A percentile compares a stretch with the other conserved stretches of the same genome.
phyloP scores from a whole-genome alignment of 2,797 vertebrate species.

The Bucorvus abyssinicus region DNA sequence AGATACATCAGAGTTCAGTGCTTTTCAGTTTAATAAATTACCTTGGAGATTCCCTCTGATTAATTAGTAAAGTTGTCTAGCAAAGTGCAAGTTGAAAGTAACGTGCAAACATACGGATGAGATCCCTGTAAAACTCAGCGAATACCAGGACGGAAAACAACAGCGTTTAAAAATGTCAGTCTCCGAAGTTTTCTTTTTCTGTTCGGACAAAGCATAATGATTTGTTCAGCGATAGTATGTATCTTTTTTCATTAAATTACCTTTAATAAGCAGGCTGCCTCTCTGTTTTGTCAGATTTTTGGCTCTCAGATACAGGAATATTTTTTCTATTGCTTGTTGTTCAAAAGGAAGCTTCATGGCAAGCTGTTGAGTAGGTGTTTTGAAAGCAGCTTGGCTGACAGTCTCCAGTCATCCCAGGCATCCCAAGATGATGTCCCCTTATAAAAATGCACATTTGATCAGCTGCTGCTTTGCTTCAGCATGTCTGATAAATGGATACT shows the following conservation, averaged over 20 bases:
- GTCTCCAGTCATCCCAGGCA: background rate
- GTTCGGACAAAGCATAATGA: background rate
- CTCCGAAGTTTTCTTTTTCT: background rate
- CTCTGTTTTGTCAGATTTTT: conserved; percentile 26
- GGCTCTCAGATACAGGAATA: background rate
- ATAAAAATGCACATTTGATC: background rate
- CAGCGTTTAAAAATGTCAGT: background rate
- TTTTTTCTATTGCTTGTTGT: background rate
- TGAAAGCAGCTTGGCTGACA: background rate
- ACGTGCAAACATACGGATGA: background rate
- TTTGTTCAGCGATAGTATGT: background rate
- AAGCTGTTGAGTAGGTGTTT: conserved; percentile 17
- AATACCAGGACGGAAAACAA: background rate
- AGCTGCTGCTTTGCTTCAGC: background rate
- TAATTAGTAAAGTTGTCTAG: background rate
- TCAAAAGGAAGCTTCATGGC: background rate
- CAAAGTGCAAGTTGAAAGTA: background rate
- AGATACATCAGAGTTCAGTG: background rate
- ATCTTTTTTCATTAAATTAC: conserved; percentile 7
- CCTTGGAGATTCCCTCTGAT: background rate
- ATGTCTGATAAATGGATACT: background rate
- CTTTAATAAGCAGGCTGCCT: conserved; percentile 10
- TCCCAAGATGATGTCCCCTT: background rate
- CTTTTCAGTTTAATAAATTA: background rate
- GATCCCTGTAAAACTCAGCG: background rate